Conservation (phyloP, 2,888 invertebrate species). For the Ametastegia equiseti region DNA sequence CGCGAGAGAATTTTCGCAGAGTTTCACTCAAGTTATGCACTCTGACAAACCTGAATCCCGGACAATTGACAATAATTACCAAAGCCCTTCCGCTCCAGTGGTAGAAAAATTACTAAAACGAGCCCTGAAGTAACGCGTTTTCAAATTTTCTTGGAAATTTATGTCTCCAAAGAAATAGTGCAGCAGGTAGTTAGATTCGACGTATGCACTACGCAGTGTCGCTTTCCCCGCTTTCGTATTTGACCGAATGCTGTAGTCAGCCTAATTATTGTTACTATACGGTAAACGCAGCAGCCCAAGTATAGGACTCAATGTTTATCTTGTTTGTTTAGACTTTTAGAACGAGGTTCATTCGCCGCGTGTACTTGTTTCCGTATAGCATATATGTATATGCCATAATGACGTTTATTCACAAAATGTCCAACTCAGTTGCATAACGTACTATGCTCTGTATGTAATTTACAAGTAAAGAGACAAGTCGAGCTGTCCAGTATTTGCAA, state of each 20-base stretch:
- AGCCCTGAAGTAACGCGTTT: too few species aligned
- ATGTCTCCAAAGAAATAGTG: not conserved
- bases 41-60: not conserved
- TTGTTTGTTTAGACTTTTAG: not conserved
- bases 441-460: not conserved
- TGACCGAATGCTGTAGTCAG: not conserved
- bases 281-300: not conserved
- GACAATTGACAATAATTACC: too few species aligned
- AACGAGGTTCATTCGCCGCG: too few species aligned
- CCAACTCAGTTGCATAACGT: not conserved
- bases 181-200: not conserved
- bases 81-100: too few species aligned
- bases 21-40: not conserved
- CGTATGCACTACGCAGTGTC: not conserved
- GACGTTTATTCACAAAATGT: not conserved
- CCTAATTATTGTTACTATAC: conserved; percentile 2
- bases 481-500: not conserved
- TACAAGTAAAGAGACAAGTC: not conserved
- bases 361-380: not conserved
- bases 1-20: not conserved
- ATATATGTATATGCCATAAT: not conserved
- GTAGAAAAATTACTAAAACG: not conserved
- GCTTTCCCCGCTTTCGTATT: conserved; percentile 40
- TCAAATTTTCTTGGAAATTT: not conserved
- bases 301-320: not conserved